Conservation (phyloP, 2,797 vertebrate species). For the Ptychobarbus kaznakovi region DNA sequence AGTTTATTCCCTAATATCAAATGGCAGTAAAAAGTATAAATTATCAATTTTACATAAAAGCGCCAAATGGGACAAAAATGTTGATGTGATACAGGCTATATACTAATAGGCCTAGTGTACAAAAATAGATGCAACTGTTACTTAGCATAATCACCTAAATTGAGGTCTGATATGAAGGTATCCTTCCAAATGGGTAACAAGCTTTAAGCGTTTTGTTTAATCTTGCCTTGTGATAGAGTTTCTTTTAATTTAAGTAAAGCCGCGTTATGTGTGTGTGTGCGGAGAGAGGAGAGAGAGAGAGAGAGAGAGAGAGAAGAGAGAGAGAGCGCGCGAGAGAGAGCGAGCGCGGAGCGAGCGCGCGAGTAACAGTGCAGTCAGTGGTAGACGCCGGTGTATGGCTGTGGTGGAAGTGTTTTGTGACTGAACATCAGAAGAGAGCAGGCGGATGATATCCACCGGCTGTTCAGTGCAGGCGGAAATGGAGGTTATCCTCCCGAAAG, state of each 20-base stretch:
- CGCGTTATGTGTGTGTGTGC: not conserved
- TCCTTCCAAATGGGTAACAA: not conserved
- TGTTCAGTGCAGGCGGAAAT: conserved; percentile 71
- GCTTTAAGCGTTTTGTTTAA: not conserved
- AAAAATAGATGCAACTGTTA: not conserved
- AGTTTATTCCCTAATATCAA: conserved; percentile 1
- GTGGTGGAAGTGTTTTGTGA: not conserved
- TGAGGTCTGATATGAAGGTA: not conserved
- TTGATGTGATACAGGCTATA: too few species aligned
- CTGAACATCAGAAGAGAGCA: conserved; percentile 35
- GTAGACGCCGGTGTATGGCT: not conserved
- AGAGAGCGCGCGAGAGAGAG: conserved; percentile 33
- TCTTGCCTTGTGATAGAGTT: not conserved
- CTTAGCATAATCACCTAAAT: not conserved
- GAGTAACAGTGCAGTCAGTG: conserved; percentile 7
- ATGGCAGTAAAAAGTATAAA: not conserved
- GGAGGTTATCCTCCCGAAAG: conserved; percentile 74
- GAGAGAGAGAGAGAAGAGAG: too few species aligned
- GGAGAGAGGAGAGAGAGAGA: conserved; percentile 30
- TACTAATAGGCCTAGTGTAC: not conserved
- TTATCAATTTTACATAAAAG: not conserved
- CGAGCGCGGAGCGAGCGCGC: conserved; percentile 38
- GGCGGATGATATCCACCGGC: conserved; percentile 7
- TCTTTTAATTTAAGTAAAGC: not conserved
- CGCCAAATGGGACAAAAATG: not conserved